Conservation (phyloP, 2,113 vertebrate genomes). For the Gobiocypris rarus region DNA sequence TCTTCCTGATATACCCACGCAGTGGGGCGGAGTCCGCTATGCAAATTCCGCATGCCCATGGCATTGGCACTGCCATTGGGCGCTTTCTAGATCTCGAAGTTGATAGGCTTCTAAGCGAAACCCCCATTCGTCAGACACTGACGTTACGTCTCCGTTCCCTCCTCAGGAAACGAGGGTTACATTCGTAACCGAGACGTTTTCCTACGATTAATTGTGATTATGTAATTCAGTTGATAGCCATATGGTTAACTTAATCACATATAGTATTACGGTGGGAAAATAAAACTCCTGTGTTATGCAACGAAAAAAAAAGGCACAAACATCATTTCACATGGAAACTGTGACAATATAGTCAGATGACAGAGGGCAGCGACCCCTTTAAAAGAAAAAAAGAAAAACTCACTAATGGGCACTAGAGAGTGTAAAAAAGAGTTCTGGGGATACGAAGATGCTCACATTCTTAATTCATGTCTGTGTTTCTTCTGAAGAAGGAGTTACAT, state of each 20-base stretch:
- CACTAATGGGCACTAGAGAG: background rate
- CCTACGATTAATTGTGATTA: background rate
- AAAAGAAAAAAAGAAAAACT: background rate
- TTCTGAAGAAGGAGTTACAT: background rate
- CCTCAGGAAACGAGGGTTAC: too few relatives aligned
- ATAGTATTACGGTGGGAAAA: too few relatives aligned
- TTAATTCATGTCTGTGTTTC: conserved; percentile 19
- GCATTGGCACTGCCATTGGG: too few relatives aligned
- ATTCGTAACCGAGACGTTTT: too few relatives aligned
- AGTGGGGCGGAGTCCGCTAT: too few relatives aligned
- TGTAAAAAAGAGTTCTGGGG: background rate
- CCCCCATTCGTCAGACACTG: too few relatives aligned
- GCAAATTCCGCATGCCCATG: too few relatives aligned
- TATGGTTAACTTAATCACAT: background rate
- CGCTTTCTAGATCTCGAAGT: too few relatives aligned
- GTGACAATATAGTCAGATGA: background rate
- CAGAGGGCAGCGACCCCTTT: background rate
- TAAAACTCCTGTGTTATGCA: background rate
- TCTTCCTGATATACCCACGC: too few relatives aligned
- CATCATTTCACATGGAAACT: background rate
- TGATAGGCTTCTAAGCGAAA: too few relatives aligned
- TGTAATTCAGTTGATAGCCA: background rate
- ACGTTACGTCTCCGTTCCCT: too few relatives aligned
- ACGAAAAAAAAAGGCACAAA: background rate
- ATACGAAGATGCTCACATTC: background rate